These are phyloP conservation scores for Oreotrochilus melanogaster DNA, from an alignment of 2,113 vertebrate genomes.

Conservation along the genomic window DNA sequence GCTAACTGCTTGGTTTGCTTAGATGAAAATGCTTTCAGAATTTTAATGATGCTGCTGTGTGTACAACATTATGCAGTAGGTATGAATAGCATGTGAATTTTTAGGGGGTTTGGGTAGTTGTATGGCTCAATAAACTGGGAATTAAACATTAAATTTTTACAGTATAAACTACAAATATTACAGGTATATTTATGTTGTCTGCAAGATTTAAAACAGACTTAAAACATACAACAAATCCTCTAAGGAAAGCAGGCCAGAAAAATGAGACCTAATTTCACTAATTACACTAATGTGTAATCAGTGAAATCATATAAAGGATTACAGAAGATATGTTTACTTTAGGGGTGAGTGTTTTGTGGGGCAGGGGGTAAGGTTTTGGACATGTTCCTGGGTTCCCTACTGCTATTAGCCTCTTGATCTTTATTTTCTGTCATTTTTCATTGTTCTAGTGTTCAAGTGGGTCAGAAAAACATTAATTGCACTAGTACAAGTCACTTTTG, in stretches of 20 bases:
- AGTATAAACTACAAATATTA: not conserved
- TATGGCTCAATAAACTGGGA: not conserved
- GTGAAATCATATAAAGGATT: not conserved
- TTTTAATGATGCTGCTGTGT: not conserved
- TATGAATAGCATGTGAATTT: not conserved
- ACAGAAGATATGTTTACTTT: not conserved
- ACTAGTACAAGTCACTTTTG: slow-evolving; percentile 99
- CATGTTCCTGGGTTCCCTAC: fast-evolving
- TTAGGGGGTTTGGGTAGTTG: not conserved
- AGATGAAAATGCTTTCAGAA: slow-evolving; percentile 9
- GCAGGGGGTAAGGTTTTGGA: not conserved
- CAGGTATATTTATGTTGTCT: not conserved
- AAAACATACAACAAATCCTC: not conserved
- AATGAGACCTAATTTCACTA: not conserved
- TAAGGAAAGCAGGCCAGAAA: not conserved
- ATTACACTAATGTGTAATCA: not conserved
- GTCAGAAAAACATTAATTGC: slow-evolving; percentile 99
- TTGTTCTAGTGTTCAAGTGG: slow-evolving; percentile 96
- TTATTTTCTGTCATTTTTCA: slow-evolving; percentile 45
- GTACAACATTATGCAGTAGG: not conserved
- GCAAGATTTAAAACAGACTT: not conserved
- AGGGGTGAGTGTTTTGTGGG: not conserved
- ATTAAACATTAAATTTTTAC: not conserved
- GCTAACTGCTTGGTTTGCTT: not conserved
- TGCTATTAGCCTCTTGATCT: not conserved